Conservation (phyloP, 2,113 vertebrate genomes). For the Phoenicopterus ruber region DNA sequence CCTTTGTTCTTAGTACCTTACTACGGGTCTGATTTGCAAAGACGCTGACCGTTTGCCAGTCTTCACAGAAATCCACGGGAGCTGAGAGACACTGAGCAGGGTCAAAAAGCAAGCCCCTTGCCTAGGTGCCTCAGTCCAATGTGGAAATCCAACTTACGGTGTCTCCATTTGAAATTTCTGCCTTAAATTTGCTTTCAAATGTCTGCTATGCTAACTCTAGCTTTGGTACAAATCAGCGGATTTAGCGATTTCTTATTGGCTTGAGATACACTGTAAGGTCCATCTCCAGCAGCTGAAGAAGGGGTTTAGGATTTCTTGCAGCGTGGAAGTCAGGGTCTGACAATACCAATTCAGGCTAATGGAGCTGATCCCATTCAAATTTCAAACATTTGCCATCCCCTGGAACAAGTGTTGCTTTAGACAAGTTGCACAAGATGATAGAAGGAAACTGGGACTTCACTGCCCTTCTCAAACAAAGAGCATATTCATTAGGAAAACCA, state of each 20-base stretch:
- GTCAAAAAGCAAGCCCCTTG: not conserved
- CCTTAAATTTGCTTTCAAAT: not conserved
- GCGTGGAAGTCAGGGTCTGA: not conserved
- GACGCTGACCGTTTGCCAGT: not conserved
- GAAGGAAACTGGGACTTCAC: not conserved
- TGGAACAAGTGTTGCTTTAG: not conserved
- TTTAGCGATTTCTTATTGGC: not conserved
- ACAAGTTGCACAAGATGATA: not conserved
- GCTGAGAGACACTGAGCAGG: not conserved
- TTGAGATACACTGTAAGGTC: not conserved
- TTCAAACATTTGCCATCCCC: not conserved
- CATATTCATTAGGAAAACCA: not conserved
- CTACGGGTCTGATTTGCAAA: not conserved
- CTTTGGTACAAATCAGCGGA: not conserved
- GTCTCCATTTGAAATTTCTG: not conserved
- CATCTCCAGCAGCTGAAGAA: not conserved
- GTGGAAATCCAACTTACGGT: not conserved
- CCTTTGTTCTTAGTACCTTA: not conserved
- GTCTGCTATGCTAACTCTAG: not conserved
- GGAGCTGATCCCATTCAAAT: not conserved
- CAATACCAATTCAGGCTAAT: not conserved
- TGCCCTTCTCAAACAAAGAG: conserved; percentile 20
- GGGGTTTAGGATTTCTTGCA: not conserved
- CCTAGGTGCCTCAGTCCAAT: not conserved
- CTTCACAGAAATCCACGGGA: not conserved